Conservation (phyloP, 1,140 invertebrate genomes). For the Drosophila murphyi region DNA sequence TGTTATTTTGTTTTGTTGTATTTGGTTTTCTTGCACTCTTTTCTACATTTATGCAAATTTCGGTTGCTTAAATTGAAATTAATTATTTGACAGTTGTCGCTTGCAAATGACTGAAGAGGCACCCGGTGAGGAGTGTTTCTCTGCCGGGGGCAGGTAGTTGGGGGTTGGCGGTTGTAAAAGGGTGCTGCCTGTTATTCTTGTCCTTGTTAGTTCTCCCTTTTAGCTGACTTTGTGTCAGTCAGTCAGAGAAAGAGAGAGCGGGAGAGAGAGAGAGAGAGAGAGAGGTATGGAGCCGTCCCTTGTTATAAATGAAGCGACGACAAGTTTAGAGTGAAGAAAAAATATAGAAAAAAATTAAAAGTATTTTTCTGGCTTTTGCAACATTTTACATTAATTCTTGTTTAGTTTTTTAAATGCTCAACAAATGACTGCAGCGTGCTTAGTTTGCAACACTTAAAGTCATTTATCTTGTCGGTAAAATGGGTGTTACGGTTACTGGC, state of each 20-base stretch:
- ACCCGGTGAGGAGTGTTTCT: slow-evolving; percentile 6
- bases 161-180: no score
- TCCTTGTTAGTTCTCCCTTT: slow-evolving; percentile 23
- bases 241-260: not conserved
- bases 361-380: slow-evolving; percentile 32
- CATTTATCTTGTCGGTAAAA: slow-evolving; percentile 27
- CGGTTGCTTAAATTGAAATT: slow-evolving; percentile 81
- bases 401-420: slow-evolving; percentile 63
- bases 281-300: slow-evolving; percentile 12
- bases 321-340: slow-evolving; percentile 18
- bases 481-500: not conserved
- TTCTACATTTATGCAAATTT: slow-evolving; percentile 76
- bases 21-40: not conserved
- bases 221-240: slow-evolving; percentile 42
- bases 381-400: slow-evolving; percentile 59
- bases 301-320: slow-evolving; percentile 67
- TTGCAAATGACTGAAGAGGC: slow-evolving; percentile 53
- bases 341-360: slow-evolving; percentile 6
- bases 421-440: slow-evolving; percentile 49
- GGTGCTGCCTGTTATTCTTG: not conserved
- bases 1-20: slow-evolving; percentile 9
- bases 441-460: slow-evolving; percentile 23
- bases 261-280: no score
- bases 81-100: slow-evolving; percentile 81
- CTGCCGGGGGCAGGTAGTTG: no score